These are phyloP conservation scores for Polydrusus pterygomalis DNA, from an alignment of 2,888 invertebrate genomes.

Conservation along the genomic window DNA sequence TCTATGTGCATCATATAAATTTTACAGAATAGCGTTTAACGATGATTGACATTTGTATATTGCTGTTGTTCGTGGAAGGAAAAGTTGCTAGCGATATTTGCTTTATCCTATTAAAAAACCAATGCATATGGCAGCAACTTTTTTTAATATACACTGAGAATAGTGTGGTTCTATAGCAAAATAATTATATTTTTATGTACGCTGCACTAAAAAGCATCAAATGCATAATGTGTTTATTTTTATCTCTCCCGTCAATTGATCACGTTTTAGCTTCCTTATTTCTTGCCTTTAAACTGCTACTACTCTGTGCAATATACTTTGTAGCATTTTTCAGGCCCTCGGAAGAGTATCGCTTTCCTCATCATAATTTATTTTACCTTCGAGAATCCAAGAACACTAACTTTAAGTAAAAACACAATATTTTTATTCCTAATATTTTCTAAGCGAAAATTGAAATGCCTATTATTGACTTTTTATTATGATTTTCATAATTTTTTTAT, in stretches of 20 bases:
- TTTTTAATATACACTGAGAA: no score
- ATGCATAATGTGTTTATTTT: conserved; percentile 9
- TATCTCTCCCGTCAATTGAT: conserved; percentile 26
- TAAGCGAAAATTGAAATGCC: conserved; percentile 28
- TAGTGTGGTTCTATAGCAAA: no score
- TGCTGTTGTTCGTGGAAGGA: no score
- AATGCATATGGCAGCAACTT: no score
- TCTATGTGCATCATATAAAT: no score
- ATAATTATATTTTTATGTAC: background rate
- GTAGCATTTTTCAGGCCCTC: conserved; percentile 27
- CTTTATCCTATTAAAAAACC: no score
- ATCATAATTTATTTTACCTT: conserved; percentile 15
- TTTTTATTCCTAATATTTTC: conserved; percentile 42
- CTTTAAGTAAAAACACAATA: conserved; percentile 35
- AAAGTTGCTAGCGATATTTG: no score
- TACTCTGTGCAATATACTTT: conserved; percentile 25
- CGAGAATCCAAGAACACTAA: conserved; percentile 19
- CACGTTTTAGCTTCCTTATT: background rate
- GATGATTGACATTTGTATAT: no score
- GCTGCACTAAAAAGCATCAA: background rate
- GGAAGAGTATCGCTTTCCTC: conserved; percentile 9
- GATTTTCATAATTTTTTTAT: conserved; percentile 44
- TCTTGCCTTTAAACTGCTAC: conserved; percentile 30
- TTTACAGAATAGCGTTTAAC: no score
- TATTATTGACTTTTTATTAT: conserved; percentile 35